Conservation (phyloP, 2,888 invertebrate species). For the Acanthacorydalis orientalis region DNA sequence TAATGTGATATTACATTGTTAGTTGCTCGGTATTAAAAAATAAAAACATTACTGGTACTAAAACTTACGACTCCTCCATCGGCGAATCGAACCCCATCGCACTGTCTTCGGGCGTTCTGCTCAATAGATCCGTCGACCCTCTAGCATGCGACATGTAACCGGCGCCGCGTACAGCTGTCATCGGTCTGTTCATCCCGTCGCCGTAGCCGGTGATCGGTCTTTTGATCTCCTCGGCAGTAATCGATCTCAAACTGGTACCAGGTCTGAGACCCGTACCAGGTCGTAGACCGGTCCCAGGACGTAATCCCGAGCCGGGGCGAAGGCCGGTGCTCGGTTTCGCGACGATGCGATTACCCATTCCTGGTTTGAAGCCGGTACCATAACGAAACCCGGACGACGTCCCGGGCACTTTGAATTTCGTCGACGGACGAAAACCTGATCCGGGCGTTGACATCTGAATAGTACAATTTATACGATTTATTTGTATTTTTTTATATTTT, state of each 20-base stretch:
- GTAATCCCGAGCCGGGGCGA: constrained; percentile 17
- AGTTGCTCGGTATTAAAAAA: too few species aligned
- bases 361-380: constrained; percentile 19
- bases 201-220: constrained; percentile 7
- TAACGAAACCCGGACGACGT: constrained; percentile 9
- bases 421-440: constrained; percentile 1
- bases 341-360: constrained; percentile 15
- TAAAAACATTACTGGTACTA: too few species aligned
- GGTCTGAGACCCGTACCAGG: constrained; percentile 17
- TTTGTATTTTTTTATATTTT: too few species aligned
- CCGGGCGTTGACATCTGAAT: neutral
- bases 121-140: constrained; percentile 58
- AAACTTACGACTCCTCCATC: constrained; percentile 58
- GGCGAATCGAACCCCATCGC: constrained; percentile 49
- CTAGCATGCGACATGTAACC: constrained; percentile 74
- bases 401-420: constrained; percentile 1
- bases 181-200: constrained; percentile 44
- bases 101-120: constrained; percentile 37
- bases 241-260: constrained; percentile 25
- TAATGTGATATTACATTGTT: too few species aligned
- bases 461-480: too few species aligned
- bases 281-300: constrained; percentile 8
- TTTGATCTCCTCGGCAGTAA: constrained; percentile 20
- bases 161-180: constrained; percentile 92
- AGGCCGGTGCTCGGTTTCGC: constrained; percentile 1